Evolutionary conservation across 2,797 vertebrate species (phyloP), one percentile per base, ranked within the genome.

Genomic region (Miichthys miiuy): DNA sequence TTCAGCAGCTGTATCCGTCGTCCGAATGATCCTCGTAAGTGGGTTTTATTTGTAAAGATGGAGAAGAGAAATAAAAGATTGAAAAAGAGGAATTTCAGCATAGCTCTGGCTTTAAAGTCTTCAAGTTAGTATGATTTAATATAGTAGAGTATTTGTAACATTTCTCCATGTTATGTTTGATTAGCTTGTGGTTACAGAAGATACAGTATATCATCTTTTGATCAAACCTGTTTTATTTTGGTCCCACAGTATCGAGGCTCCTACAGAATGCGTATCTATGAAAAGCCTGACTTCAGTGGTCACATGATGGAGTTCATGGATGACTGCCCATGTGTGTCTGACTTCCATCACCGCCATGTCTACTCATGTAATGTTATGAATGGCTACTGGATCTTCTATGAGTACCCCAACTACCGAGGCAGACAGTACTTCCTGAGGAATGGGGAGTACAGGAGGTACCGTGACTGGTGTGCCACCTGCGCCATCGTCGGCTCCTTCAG

Each of bases 291-390:
- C 87, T 95, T 96, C 82, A 91, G 88, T 23, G 95, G 95, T 58
- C 93, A 96, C 90, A 94, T 95, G 94, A 96, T 96, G 95, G 96
- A 96, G 89, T 96, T 96, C 90, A 91, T 92, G 92, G 95, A 96
- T 42, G 95, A 96, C 89, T 96, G 96, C 84, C 91, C 95, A 75
- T 95, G 93, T 90, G 95, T 96, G 88, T 95, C 94, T 58, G 95
- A 96, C 85, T 96, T 96, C 92, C 96, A 95, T 54, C 94, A 96
- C 82, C 95, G 95, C 86, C 94, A 96, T 34, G 91, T 96, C 78
- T 95, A 96, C 93, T 96, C 95, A 86, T 93, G 94, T 92, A 95
- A 96, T 64, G 91, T 96, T 66, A 95, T 95, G 93, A 95, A 94
- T 38, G 95, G 95, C 89, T 94, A 91, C 94, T 96, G 95, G 95